Evolutionary conservation across 2,113 vertebrate species (phyloP).

Genomic region (Alexandromys fortis): DNA sequence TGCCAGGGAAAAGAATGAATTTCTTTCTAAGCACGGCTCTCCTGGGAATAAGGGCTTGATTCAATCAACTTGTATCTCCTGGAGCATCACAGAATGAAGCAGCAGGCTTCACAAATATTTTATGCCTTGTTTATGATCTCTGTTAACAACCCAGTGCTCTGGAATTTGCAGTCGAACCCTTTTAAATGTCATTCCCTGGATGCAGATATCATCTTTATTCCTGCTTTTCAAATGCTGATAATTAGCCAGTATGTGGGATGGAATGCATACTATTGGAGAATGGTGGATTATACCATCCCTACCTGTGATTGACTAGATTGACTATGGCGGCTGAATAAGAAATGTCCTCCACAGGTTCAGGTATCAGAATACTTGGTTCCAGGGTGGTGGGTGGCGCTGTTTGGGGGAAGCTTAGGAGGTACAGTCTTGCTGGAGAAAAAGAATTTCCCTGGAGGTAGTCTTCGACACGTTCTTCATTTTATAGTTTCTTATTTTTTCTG

Average conservation of each 20-base stretch:
- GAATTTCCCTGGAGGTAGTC: not conserved
- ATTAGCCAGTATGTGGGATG: not conserved
- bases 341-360: not conserved
- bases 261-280: not conserved
- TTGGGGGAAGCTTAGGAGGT: too few relatives aligned
- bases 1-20: not conserved
- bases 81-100: not conserved
- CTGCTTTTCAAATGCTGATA: not conserved
- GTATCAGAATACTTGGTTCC: not conserved
- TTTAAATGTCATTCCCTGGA: not conserved
- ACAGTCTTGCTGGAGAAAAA: not conserved
- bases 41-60: not conserved
- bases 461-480: not conserved
- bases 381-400: not conserved
- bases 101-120: not conserved
- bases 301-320: not conserved
- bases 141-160: not conserved
- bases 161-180: not conserved
- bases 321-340: conserved; percentile 7
- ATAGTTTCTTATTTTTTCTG: not conserved
- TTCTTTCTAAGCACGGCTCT: conserved; percentile 20
- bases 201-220: not conserved
- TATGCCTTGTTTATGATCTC: not conserved
- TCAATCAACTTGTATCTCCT: not conserved
- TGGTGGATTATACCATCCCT: not conserved